Conservation (phyloP, 2,113 vertebrate genomes). For the Crotalus tigris region DNA sequence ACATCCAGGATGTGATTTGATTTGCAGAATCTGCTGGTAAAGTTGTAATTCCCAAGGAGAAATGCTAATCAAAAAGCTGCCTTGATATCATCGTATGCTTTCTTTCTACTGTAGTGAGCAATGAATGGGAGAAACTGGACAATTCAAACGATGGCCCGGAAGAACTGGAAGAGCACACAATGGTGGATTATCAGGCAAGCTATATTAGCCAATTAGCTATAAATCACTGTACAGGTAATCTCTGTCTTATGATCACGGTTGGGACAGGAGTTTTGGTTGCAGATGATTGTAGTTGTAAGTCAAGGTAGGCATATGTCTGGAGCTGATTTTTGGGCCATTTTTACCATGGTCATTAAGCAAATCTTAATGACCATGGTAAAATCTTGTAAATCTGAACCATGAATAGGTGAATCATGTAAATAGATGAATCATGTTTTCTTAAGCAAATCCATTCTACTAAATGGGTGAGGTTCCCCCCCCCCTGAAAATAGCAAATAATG, state of each 20-base stretch:
- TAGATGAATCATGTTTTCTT: neutral
- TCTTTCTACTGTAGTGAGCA: slow-evolving; percentile 57
- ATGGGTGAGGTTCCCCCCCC: neutral
- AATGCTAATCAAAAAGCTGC: neutral
- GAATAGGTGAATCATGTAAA: neutral
- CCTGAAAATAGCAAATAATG: neutral
- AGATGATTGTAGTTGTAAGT: neutral
- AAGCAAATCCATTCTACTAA: neutral
- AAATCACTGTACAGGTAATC: no score
- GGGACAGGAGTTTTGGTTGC: neutral
- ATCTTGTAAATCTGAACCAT: neutral
- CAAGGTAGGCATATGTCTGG: neutral
- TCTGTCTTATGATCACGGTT: neutral
- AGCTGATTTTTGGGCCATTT: neutral
- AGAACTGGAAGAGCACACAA: slow-evolving; percentile 81
- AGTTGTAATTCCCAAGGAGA: neutral
- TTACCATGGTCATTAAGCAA: neutral
- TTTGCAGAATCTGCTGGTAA: neutral
- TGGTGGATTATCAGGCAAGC: slow-evolving; percentile 81
- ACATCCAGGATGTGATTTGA: neutral
- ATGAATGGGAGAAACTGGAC: slow-evolving; percentile 77
- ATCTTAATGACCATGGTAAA: neutral
- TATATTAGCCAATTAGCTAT: neutral
- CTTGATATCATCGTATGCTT: neutral
- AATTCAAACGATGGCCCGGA: slow-evolving; percentile 75